These are phyloP conservation scores for Axinella damicornis DNA, from an alignment of 37 sponge, comb jelly and placozoan species.

Conservation along the genomic window DNA sequence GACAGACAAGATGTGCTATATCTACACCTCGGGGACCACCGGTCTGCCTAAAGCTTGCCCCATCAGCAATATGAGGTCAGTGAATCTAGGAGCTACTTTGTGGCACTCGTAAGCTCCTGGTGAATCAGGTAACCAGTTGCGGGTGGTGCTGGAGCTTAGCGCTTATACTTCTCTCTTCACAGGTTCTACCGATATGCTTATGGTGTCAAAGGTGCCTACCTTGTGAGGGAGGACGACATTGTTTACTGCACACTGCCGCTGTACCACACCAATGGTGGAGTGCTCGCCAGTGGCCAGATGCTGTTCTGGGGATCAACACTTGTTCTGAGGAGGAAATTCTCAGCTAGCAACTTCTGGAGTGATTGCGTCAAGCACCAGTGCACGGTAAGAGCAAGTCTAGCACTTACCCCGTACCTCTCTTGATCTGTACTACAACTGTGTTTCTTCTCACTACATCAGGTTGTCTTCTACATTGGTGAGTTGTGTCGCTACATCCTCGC, in stretches of 20 bases:
- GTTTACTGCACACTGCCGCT: conserved; percentile 83
- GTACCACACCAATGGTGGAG: conserved; percentile 84
- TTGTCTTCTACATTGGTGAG: conserved; percentile 88
- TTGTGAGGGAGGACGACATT: conserved; percentile 39
- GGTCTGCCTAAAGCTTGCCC: conserved; percentile 92
- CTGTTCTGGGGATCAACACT: conserved; percentile 67
- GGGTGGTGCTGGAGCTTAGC: too few species aligned
- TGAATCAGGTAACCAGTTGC: too few species aligned
- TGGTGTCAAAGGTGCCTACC: not conserved
- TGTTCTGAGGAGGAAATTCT: conserved; percentile 84
- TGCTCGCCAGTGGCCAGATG: conserved; percentile 71
- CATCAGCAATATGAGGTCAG: conserved; percentile 74
- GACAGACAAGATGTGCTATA: conserved; percentile 68
- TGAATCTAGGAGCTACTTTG: too few species aligned
- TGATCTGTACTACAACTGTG: too few species aligned
- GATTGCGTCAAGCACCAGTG: conserved; percentile 85
- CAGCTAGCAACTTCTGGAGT: conserved; percentile 86
- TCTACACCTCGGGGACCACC: conserved; percentile 96
- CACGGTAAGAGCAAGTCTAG: too few species aligned
- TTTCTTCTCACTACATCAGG: conserved; percentile 28
- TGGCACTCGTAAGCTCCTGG: too few species aligned
- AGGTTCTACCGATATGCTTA: not conserved
- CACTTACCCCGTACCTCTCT: too few species aligned
- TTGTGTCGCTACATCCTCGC: conserved; percentile 84
- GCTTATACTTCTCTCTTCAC: too few species aligned